Evolutionary conservation across 2,113 vertebrate species (phyloP).

Genomic region (Brachionichthys hirsutus): DNA sequence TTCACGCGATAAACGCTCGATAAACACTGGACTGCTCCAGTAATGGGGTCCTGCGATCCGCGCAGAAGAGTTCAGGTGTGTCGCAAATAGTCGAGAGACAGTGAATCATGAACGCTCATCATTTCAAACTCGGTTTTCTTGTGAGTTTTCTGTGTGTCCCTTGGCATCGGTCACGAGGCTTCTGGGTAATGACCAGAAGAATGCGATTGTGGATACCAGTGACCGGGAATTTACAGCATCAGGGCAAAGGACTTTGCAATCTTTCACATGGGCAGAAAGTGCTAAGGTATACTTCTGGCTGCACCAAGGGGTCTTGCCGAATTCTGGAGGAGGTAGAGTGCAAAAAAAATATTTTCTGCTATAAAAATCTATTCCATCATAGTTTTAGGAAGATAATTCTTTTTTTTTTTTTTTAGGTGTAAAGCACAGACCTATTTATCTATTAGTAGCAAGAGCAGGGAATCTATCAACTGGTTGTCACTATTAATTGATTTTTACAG

Average conservation of each 20-base stretch:
- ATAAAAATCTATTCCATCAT: background rate
- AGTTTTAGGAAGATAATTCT: no score
- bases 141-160: constrained; percentile 13
- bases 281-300: constrained; percentile 18
- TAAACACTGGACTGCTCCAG: constrained; percentile 20
- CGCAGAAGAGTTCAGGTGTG: constrained; percentile 25
- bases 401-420: no score
- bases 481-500: background rate
- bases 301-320: background rate
- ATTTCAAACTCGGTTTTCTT: constrained; percentile 23
- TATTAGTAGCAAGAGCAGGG: background rate
- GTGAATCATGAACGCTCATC: constrained; percentile 19
- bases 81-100: constrained; percentile 7
- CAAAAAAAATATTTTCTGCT: background rate
- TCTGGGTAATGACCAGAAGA: constrained; percentile 51
- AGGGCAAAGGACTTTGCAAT: constrained; percentile 32
- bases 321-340: constrained; percentile 6
- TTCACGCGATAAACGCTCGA: background rate
- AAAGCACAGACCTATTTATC: no score
- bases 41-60: constrained; percentile 18
- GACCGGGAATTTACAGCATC: constrained; percentile 30
- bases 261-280: constrained; percentile 20
- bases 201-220: constrained; percentile 25
- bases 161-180: constrained; percentile 25
- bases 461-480: background rate